Percentiles rank a stretch among this genome's conserved stretches.
phyloP scores from a whole-genome alignment of 2,113 vertebrate genomes.

The Scalopus aquaticus region DNA sequence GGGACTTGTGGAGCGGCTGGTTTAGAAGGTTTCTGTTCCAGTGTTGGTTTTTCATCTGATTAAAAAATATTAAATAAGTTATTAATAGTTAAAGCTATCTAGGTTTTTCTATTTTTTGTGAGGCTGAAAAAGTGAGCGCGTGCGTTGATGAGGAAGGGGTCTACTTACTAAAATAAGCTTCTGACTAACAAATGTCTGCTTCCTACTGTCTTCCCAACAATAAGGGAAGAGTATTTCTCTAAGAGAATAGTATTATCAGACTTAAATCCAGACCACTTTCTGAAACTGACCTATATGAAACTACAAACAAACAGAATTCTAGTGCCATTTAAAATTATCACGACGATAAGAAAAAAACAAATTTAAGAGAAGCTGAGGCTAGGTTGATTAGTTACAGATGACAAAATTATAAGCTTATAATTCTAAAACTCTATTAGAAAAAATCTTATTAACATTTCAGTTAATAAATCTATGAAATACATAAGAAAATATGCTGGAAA shows the following conservation, averaged over 20 bases:
- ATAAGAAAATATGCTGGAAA: background rate
- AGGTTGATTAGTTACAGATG: background rate
- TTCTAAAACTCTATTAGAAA: background rate
- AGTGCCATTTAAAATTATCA: background rate
- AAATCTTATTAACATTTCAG: constrained; percentile 34
- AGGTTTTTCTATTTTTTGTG: background rate
- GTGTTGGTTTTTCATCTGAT: constrained; percentile 88
- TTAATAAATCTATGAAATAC: background rate
- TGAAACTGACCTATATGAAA: background rate
- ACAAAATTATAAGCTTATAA: constrained; percentile 9
- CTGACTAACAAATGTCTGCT: background rate
- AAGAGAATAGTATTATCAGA: background rate
- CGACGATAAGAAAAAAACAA: background rate
- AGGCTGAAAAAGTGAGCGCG: background rate
- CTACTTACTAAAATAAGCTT: background rate
- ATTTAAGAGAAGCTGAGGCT: background rate
- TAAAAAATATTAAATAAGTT: constrained; percentile 59
- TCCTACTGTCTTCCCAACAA: background rate
- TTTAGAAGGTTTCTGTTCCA: constrained; percentile 91
- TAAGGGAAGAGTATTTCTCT: background rate
- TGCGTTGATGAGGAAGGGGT: background rate
- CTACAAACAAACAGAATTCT: background rate
- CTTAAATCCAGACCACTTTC: background rate
- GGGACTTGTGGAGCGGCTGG: constrained; percentile 93
- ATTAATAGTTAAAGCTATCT: background rate